Conservation (phyloP, 2,797 vertebrate species). For the Diceros bicornis region DNA sequence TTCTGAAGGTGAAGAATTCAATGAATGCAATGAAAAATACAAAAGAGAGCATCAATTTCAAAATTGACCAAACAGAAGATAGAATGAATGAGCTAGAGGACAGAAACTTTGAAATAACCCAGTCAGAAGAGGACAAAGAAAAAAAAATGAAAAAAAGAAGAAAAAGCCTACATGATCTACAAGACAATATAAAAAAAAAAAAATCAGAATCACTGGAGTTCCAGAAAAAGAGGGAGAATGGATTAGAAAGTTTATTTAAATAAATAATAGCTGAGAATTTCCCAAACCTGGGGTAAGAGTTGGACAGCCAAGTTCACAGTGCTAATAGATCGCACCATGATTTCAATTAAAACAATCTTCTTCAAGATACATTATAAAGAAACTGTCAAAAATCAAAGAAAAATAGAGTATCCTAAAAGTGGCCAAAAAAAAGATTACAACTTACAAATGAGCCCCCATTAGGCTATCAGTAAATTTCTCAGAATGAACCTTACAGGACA, state of each 20-base stretch:
- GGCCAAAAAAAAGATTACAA: background rate
- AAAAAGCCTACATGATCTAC: background rate
- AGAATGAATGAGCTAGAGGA: background rate
- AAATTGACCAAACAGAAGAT: background rate
- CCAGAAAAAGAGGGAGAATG: background rate
- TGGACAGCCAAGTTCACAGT: background rate
- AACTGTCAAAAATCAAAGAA: background rate
- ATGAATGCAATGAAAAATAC: background rate
- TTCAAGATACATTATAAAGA: background rate
- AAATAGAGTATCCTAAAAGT: background rate
- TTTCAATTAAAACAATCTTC: background rate
- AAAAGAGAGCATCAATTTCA: background rate
- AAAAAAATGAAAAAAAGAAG: background rate
- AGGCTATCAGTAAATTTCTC: background rate
- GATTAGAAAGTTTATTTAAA: background rate
- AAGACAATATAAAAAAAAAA: background rate
- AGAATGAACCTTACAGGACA: background rate
- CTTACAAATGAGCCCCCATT: background rate
- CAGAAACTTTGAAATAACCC: background rate
- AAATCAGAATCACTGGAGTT: background rate
- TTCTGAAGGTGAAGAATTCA: background rate
- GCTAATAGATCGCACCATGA: background rate
- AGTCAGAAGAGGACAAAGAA: background rate
- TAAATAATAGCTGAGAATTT: background rate
- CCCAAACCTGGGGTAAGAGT: background rate